These are phyloP conservation scores for Lytechinus variegatus DNA, from an alignment of 35 echinoderm and acorn worm genomes.

Conservation along the genomic window DNA sequence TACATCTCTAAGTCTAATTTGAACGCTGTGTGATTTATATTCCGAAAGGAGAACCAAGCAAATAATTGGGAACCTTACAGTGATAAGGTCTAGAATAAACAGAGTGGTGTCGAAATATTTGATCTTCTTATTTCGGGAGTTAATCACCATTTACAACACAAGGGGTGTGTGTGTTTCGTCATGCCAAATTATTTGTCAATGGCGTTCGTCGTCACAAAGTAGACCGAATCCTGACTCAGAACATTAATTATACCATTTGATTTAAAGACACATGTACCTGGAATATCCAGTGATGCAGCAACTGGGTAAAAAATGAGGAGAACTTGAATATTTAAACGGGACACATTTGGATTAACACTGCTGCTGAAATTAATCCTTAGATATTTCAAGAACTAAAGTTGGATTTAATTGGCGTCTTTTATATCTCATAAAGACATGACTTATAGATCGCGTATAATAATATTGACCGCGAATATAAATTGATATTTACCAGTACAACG, in stretches of 20 bases:
- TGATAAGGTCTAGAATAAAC: neutral
- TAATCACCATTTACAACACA: neutral
- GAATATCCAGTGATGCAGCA: neutral
- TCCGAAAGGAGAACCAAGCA: neutral
- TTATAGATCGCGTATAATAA: too few species aligned
- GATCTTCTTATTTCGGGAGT: neutral
- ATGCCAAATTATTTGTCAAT: neutral
- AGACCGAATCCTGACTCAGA: neutral
- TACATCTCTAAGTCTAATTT: too few species aligned
- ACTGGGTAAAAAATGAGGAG: neutral
- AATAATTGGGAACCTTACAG: too few species aligned
- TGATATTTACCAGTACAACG: too few species aligned
- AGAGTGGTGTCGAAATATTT: neutral
- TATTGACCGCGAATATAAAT: too few species aligned
- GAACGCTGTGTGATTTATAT: neutral
- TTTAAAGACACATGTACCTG: neutral
- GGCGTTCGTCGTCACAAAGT: neutral
- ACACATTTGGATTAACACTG: too few species aligned
- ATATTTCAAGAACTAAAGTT: too few species aligned
- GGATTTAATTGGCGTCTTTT: too few species aligned
- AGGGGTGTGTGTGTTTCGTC: neutral
- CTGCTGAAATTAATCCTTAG: too few species aligned
- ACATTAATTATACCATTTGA: neutral
- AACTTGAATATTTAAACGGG: too few species aligned
- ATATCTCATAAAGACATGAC: too few species aligned